These are phyloP conservation scores for Lissocephala sabroskyi DNA, from an alignment of 2,888 invertebrate genomes.

Conservation along the genomic window DNA sequence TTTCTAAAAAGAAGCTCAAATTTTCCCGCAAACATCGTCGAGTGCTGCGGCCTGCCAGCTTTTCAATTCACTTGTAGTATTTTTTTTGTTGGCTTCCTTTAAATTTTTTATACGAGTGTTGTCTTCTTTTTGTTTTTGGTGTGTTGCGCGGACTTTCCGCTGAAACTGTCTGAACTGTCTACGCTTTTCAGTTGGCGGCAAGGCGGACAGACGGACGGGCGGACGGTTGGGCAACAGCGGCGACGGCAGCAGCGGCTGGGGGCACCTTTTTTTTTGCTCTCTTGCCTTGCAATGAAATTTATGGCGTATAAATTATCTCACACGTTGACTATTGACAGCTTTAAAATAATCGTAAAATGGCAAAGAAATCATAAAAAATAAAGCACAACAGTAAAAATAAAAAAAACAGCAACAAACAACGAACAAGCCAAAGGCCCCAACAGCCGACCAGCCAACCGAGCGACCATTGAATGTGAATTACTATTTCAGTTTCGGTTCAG, in stretches of 20 bases:
- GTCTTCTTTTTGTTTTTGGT: constrained; percentile 1
- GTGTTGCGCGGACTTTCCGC: constrained; percentile 37
- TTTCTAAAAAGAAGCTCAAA: too few relatives aligned
- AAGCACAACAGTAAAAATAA: constrained; percentile 3
- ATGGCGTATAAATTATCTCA: constrained; percentile 66
- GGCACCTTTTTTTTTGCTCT: constrained; percentile 4
- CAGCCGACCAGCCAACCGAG: constrained; percentile 10
- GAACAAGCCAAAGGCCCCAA: constrained; percentile 8
- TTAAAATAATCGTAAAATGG: constrained; percentile 62
- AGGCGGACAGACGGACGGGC: too few relatives aligned
- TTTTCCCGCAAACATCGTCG: too few relatives aligned
- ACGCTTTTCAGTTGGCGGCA: constrained; percentile 17
- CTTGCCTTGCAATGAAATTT: constrained; percentile 55
- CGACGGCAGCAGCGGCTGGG: not conserved
- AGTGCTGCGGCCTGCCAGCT: too few relatives aligned
- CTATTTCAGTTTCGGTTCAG: constrained; percentile 45
- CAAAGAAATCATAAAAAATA: constrained; percentile 59
- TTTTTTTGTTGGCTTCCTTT: not conserved
- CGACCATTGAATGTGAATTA: constrained; percentile 57
- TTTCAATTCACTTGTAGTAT: too few relatives aligned
- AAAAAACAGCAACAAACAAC: not conserved
- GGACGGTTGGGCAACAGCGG: not conserved
- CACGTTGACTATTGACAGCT: constrained; percentile 68
- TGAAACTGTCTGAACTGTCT: constrained; percentile 31
- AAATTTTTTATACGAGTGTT: too few relatives aligned